These are phyloP conservation scores for Pterocles burchelli DNA, from an alignment of 2,113 vertebrate species.

Conservation along the genomic window DNA sequence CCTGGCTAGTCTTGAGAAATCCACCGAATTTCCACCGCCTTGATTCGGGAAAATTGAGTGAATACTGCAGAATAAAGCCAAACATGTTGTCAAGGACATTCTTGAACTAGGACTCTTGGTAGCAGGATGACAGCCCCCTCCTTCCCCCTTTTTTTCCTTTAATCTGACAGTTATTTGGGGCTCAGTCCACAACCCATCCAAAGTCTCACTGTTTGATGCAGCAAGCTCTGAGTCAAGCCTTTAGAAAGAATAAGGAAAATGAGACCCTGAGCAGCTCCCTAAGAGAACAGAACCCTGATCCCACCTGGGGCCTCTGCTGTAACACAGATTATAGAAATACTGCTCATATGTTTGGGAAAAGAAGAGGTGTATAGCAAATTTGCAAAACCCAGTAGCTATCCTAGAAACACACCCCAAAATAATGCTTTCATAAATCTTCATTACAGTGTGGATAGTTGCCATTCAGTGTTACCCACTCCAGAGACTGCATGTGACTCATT, in stretches of 20 bases:
- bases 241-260: neutral
- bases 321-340: neutral
- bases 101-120: neutral
- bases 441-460: conserved; percentile 48
- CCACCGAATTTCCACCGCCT: neutral
- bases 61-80: neutral
- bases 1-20: neutral
- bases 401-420: conserved; percentile 13
- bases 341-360: neutral
- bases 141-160: neutral
- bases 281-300: neutral
- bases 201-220: neutral
- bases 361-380: neutral
- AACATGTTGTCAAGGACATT: neutral
- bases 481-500: conserved; percentile 67
- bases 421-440: conserved; percentile 31
- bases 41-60: neutral
- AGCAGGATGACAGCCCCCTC: neutral
- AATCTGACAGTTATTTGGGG: neutral
- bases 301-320: neutral
- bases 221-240: neutral
- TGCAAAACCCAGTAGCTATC: neutral
- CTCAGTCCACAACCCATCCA: neutral
- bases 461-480: conserved; percentile 57
- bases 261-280: neutral